A percentile compares a stretch with the other conserved stretches of the same genome.
Evolutionary conservation across 2,888 invertebrate genomes (phyloP).

Genomic region (Drosophila birchii): DNA sequence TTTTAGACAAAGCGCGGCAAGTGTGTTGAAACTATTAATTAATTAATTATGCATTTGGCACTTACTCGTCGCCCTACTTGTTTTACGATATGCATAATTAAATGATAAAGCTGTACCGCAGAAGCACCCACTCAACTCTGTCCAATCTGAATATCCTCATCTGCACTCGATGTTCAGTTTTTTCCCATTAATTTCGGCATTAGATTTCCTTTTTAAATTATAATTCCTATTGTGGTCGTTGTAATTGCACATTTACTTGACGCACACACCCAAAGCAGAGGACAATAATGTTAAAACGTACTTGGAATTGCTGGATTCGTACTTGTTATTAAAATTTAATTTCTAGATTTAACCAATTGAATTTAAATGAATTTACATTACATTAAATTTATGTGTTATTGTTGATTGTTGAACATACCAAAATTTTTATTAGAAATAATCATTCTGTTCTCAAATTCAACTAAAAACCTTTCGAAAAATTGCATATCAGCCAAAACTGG

Average conservation of each 20-base stretch:
- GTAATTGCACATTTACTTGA: constrained; percentile 46
- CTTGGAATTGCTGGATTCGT: constrained; percentile 53
- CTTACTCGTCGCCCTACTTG: constrained; percentile 45
- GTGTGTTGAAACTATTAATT: constrained; percentile 28
- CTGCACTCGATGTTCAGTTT: constrained; percentile 34
- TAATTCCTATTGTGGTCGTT: constrained; percentile 25
- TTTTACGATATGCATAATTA: constrained; percentile 45
- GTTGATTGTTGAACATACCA: constrained; percentile 60
- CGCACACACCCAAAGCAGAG: constrained; percentile 53
- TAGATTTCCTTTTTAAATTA: constrained; percentile 21
- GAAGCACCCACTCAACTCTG: constrained; percentile 24
- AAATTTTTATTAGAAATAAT: constrained; percentile 8
- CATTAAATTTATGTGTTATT: constrained; percentile 47
- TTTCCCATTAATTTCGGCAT: constrained; percentile 32
- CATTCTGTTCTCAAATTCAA: constrained; percentile 10
- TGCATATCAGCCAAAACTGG: constrained; percentile 52
- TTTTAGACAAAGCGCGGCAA: constrained; percentile 24
- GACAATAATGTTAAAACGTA: constrained; percentile 71
- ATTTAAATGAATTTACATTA: constrained; percentile 45
- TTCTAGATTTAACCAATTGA: constrained; percentile 53
- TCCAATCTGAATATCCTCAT: constrained; percentile 2
- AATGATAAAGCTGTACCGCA: constrained; percentile 22
- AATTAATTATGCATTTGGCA: constrained; percentile 57
- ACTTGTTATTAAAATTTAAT: constrained; percentile 61
- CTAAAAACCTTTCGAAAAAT: constrained; percentile 20